Percentiles rank a stretch among this genome's conserved stretches.
phyloP scores from a whole-genome alignment of 2,113 vertebrate genomes.

The Gila orcuttii region DNA sequence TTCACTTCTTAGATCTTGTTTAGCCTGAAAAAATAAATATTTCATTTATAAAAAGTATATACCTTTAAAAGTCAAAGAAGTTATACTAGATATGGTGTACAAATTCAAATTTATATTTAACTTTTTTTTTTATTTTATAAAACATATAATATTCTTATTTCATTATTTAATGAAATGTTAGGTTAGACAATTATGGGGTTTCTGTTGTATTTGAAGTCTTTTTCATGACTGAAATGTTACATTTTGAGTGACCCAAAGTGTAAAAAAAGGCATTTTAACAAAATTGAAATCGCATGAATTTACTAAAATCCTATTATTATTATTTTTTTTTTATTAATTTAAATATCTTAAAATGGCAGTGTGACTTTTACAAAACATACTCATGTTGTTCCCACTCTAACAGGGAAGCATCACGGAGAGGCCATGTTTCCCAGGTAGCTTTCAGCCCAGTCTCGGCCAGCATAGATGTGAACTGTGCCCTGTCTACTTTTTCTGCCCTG shows the following conservation, averaged over 20 bases:
- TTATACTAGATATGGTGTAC: background rate
- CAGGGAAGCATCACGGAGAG: conserved; percentile 73
- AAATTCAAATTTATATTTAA: too few relatives aligned
- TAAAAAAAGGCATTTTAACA: background rate
- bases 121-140: too few relatives aligned
- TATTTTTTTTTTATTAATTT: too few relatives aligned
- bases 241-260: background rate
- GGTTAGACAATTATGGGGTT: background rate
- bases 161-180: background rate
- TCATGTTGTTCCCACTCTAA: conserved; percentile 44
- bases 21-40: background rate
- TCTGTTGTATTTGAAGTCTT: background rate
- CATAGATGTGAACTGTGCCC: conserved; percentile 80
- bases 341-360: background rate
- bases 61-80: background rate
- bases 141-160: background rate
- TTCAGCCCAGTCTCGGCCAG: conserved; percentile 78
- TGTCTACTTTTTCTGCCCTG: conserved; percentile 81
- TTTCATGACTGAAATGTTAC: background rate
- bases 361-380: background rate
- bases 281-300: background rate
- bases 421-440: conserved; percentile 79
- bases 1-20: background rate
- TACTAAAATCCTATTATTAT: too few relatives aligned
- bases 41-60: background rate